A percentile compares a stretch with the other conserved stretches of the same genome.
phyloP scores from a whole-genome alignment of 2,888 invertebrate genomes.

The Agrilus cyanescens region DNA sequence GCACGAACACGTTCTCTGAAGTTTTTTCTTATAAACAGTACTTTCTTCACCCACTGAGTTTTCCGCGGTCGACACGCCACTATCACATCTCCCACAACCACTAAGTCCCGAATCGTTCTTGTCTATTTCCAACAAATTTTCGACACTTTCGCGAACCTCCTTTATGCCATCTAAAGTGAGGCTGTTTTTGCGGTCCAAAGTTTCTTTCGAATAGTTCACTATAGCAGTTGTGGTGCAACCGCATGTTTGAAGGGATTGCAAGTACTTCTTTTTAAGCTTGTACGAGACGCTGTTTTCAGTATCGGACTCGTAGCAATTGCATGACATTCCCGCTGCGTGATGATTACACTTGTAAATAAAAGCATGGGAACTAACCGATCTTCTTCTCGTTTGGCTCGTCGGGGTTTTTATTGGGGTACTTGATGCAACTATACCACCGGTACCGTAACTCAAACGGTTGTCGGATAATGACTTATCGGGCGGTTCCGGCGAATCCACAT shows the following conservation, averaged over 20 bases:
- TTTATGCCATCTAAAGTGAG: slow-evolving; percentile 35
- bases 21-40: slow-evolving; percentile 38
- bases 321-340: slow-evolving; percentile 36
- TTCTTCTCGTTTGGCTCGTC: slow-evolving; percentile 29
- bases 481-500: no score
- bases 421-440: slow-evolving; percentile 24
- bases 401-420: slow-evolving; percentile 37
- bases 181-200: slow-evolving; percentile 32
- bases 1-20: slow-evolving; percentile 36
- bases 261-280: slow-evolving; percentile 34
- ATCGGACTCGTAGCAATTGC: slow-evolving; percentile 37
- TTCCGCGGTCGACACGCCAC: slow-evolving; percentile 38
- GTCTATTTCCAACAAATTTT: slow-evolving; percentile 35
- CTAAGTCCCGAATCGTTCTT: slow-evolving; percentile 39
- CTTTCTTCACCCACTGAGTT: slow-evolving; percentile 34
- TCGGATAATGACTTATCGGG: no score
- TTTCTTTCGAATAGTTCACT: slow-evolving; percentile 19
- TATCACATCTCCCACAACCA: slow-evolving; percentile 43
- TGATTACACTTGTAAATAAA: slow-evolving; percentile 38
- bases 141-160: slow-evolving; percentile 38
- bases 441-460: background rate
- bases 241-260: slow-evolving; percentile 31
- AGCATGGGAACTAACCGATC: slow-evolving; percentile 37
- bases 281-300: slow-evolving; percentile 34
- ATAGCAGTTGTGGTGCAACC: slow-evolving; percentile 11